Conservation (phyloP, 2,797 vertebrate species). For the Leptoclinus maculatus region DNA sequence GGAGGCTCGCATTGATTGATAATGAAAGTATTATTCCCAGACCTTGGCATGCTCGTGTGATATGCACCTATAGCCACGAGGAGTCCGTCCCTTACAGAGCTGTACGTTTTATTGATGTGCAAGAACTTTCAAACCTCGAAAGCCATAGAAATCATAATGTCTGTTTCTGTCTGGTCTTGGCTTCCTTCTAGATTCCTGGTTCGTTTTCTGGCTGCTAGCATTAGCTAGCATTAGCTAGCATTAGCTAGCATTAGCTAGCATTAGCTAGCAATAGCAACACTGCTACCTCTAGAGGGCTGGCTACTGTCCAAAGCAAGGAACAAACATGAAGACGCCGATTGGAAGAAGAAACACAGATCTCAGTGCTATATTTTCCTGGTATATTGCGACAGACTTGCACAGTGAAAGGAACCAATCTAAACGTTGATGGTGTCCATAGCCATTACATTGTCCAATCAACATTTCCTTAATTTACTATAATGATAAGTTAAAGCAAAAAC, state of each 20-base stretch:
- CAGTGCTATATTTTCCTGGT: too few relatives aligned
- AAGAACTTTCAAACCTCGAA: background rate
- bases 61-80: background rate
- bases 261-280: background rate
- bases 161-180: background rate
- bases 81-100: background rate
- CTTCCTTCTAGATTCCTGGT: background rate
- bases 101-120: background rate
- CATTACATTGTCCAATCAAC: background rate
- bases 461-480: background rate
- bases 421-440: too few relatives aligned
- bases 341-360: too few relatives aligned
- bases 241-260: too few relatives aligned
- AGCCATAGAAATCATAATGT: too few relatives aligned
- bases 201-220: too few relatives aligned
- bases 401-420: too few relatives aligned
- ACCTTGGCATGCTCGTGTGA: slow-evolving; percentile 21
- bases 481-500: background rate
- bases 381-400: too few relatives aligned
- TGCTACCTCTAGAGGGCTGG: too few relatives aligned
- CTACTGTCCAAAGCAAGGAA: too few relatives aligned
- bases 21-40: background rate
- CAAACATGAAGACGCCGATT: too few relatives aligned
- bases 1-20: background rate
- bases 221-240: too few relatives aligned